Conservation (phyloP, 2,797 vertebrate genomes). For the Monodelphis domestica region DNA sequence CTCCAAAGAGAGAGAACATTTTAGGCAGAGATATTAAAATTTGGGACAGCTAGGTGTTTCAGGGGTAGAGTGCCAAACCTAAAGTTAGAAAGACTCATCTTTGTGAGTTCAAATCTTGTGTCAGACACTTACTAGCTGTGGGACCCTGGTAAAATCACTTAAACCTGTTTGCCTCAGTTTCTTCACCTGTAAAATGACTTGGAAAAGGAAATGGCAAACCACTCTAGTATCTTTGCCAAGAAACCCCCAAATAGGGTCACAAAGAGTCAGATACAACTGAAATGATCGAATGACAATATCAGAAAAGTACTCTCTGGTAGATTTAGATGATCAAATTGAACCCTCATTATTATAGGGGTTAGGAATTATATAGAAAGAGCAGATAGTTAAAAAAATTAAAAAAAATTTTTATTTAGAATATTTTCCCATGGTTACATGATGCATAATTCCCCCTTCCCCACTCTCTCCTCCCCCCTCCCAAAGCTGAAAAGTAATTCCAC, state of each 20-base stretch:
- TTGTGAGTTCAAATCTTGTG: background rate
- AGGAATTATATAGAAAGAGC: background rate
- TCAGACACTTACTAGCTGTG: background rate
- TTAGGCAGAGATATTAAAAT: background rate
- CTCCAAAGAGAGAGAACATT: constrained; percentile 10
- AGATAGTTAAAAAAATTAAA: background rate
- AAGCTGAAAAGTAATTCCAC: too few species aligned
- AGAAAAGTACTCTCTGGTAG: background rate
- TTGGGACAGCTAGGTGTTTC: background rate
- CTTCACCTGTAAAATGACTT: background rate
- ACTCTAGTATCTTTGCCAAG: background rate
- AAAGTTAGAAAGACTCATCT: background rate
- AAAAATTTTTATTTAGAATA: constrained; percentile 46
- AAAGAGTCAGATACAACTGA: background rate
- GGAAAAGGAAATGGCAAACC: background rate
- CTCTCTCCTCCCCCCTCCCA: too few species aligned
- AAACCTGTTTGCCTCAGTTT: background rate
- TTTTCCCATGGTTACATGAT: too few species aligned
- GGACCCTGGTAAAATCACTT: background rate
- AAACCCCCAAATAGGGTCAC: background rate
- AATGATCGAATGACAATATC: background rate
- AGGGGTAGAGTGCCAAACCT: background rate
- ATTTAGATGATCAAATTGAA: constrained; percentile 34
- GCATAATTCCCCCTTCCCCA: too few species aligned
- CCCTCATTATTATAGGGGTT: constrained; percentile 36